Conservation (phyloP, 2,888 invertebrate species). For the Spatulosminthurus flaviceps region DNA sequence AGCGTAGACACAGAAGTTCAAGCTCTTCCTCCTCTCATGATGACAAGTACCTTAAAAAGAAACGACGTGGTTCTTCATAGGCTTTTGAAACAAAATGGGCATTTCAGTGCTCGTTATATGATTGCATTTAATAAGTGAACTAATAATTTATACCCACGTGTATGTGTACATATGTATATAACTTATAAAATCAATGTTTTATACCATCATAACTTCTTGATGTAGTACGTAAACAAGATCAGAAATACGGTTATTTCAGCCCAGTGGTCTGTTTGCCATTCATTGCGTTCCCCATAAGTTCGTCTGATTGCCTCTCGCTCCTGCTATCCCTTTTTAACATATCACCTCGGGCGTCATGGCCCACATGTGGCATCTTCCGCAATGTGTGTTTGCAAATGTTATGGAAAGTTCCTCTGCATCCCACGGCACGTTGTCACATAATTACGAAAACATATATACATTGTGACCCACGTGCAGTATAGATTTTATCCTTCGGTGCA, state of each 20-base stretch:
- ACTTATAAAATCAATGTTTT: background rate
- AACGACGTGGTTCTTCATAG: background rate
- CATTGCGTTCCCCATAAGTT: no score
- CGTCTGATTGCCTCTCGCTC: no score
- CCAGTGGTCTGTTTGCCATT: no score
- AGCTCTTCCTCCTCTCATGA: constrained; percentile 19
- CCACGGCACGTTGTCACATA: background rate
- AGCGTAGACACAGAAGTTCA: constrained; percentile 15
- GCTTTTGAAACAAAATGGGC: background rate
- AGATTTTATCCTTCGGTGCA: background rate
- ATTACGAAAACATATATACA: background rate
- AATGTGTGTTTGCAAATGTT: background rate
- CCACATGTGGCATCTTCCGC: background rate
- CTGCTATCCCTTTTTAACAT: background rate
- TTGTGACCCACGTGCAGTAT: background rate
- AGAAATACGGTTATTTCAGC: no score
- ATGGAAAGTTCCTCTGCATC: background rate
- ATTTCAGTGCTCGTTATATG: background rate
- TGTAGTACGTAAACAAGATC: no score
- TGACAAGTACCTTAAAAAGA: background rate
- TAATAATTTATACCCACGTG: background rate
- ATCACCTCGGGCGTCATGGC: background rate
- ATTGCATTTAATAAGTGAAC: background rate
- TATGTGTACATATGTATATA: background rate
- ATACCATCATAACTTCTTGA: no score